phyloP scores from a whole-genome alignment of 2,797 vertebrate genomes.

The Pseudochirops cupreus region DNA sequence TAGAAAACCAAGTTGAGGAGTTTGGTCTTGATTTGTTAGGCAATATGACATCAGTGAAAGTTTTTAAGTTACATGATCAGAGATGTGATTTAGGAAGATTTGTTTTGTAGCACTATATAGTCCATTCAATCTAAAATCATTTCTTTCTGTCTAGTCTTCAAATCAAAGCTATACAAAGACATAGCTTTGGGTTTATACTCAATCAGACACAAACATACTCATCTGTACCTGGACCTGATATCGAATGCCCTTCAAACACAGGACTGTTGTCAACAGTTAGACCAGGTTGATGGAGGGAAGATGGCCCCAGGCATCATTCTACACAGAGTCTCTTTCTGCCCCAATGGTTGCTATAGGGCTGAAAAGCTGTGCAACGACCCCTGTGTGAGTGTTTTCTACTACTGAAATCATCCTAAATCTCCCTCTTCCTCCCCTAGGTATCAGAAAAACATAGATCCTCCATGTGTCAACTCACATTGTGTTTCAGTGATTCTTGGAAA shows the following conservation, averaged over 20 bases:
- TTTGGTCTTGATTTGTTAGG: too few species aligned
- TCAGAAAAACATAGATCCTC: conserved; percentile 3
- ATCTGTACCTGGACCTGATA: not conserved
- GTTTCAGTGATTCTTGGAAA: not conserved
- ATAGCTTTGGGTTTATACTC: not conserved
- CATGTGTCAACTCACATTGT: not conserved
- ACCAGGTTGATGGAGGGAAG: not conserved
- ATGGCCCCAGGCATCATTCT: not conserved
- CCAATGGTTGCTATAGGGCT: not conserved
- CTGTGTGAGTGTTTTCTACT: not conserved
- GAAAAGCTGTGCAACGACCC: not conserved
- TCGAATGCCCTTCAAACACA: not conserved
- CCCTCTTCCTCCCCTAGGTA: not conserved
- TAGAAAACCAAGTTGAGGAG: too few species aligned
- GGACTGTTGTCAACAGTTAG: not conserved
- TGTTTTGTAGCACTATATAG: not conserved
- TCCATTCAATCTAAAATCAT: not conserved
- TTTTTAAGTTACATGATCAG: too few species aligned
- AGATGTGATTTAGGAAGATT: too few species aligned
- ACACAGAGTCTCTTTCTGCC: not conserved
- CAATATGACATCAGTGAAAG: too few species aligned
- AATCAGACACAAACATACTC: not conserved
- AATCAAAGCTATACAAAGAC: not conserved
- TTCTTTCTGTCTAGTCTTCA: not conserved
- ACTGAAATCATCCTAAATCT: not conserved